Base-by-base conservation (phyloP, 2,888 invertebrate genomes). In the Acleris holmiana region DNA sequence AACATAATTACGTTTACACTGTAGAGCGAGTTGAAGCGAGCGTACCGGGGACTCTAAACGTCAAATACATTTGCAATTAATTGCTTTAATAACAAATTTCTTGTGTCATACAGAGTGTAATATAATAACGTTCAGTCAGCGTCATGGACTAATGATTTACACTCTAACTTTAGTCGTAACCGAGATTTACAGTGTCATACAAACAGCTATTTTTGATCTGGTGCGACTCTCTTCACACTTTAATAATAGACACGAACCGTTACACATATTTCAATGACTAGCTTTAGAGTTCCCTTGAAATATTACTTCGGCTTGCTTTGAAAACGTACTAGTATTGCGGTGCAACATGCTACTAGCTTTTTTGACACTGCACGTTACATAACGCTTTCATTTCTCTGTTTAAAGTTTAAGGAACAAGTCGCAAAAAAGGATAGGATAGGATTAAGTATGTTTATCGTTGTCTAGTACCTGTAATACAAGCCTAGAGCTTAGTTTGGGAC, bases 241-340 rank as follows among this genome's bases (percentile, higher is more conserved):
- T 89, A 90, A 88, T 85, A 88, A 89, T 91, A 91, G 88, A 83
- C 77, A 77, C 77, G 83, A 85, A 89, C 87, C 86, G 86, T 84
- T 84, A 86, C 83, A 82, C 84, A 85, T 85, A 81, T 85, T 84
- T 83, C 83, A 62, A 66, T 66, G 46, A 84, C 83, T 76, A 82
- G 81, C 78, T 79, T 75, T 76, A 79, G 71, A 76, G 83, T 76
- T 78, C 78, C 83, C 83, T 83, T 84, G 82, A 84, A 83, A 84
- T 85, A 82, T 79, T 77, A 78, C 73, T 78, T 75, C 77, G 76
- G 74, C 77, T 78, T 78, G 2, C 10, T 41, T 13, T 55, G 4
- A 44, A 53, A 35, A 8, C 17, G 21, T 47, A 18, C n/a, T 10
- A 1, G 15, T 13, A 48, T 15, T 47, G 35, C 13, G 13, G 35